phyloP scores from a whole-genome alignment of 2,113 vertebrate genomes.

The Merops nubicus region DNA sequence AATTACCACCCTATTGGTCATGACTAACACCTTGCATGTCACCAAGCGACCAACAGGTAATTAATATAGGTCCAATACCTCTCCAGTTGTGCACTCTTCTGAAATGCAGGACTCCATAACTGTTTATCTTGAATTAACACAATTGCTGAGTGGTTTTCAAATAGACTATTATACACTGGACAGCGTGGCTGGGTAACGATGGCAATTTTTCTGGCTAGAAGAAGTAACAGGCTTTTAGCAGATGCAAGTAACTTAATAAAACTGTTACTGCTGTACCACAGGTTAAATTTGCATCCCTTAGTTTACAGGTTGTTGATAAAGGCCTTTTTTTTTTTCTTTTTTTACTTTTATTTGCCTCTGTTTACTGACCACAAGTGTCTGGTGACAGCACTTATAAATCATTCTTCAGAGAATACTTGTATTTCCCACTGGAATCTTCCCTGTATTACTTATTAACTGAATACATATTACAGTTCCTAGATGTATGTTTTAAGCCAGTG shows the following conservation, averaged over 20 bases:
- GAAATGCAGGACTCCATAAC: neutral
- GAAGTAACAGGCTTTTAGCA: neutral
- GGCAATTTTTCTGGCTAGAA: neutral
- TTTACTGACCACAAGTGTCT: neutral
- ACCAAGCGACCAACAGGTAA: neutral
- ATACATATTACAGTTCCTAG: neutral
- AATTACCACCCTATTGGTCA: neutral
- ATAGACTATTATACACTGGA: neutral
- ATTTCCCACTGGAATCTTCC: neutral
- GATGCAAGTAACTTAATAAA: neutral
- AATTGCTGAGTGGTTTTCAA: neutral
- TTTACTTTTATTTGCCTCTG: neutral
- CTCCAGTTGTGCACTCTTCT: accelerated
- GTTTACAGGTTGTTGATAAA: neutral
- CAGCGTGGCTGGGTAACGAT: neutral
- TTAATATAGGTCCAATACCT: neutral
- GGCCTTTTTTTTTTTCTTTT: neutral
- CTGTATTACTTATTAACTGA: neutral
- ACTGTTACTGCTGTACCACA: neutral
- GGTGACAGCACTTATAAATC: neutral
- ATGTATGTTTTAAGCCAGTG: neutral
- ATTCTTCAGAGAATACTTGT: neutral
- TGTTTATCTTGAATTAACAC: neutral
- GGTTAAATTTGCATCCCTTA: neutral
- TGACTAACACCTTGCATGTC: neutral